Evolutionary conservation across 1,140 invertebrate species (phyloP), one percentile per base, ranked within the genome.

Genomic region (Magallana angulata): DNA sequence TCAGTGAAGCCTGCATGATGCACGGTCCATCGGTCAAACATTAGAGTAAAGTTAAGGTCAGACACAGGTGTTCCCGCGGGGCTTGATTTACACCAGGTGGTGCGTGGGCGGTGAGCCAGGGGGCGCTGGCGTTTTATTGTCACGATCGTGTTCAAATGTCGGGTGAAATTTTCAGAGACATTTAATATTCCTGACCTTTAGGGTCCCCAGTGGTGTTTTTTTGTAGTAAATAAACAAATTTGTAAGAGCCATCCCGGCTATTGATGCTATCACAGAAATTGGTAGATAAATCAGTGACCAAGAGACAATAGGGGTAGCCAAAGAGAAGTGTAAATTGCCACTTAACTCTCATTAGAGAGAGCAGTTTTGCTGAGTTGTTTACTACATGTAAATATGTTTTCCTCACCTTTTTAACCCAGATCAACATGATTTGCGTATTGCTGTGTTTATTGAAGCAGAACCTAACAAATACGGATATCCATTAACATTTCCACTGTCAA

Each of bases 161-260:
- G 36, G 68, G 68, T 71, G 68, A 71, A 71, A 71, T 9, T 36
- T 71, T 71, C 68, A 71, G 68, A 30, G 68, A 71, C 68, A 71
- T 71, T 36, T 36, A 11, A 30, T 71, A 30, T 36, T 18, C 68
- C 4, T 7, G 24, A 71, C 68, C 24, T 71, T 71, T 30, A 71
- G 36, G 12, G 36, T 36, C 36, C 36, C 36, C 36, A 36, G 1
- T 18, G 9, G 8, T 30, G 7, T 14, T 71, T 36, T 0, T 71
- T 11, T 30, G 24, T 11, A 48, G 68, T 71, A 71, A 71, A 71
- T 71, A 71, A 71, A 71, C 24, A 71, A 36, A 71, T 30, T 71
- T 71, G 36, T 24, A 30, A 8, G 36, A 71, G 68, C 68, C 24
- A 30, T 7, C 36, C 9, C 8, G 24, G 68, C 11, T 71, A 12